phyloP scores from a whole-genome alignment of 2,113 vertebrate species.

The Nycticryphes semicollaris region DNA sequence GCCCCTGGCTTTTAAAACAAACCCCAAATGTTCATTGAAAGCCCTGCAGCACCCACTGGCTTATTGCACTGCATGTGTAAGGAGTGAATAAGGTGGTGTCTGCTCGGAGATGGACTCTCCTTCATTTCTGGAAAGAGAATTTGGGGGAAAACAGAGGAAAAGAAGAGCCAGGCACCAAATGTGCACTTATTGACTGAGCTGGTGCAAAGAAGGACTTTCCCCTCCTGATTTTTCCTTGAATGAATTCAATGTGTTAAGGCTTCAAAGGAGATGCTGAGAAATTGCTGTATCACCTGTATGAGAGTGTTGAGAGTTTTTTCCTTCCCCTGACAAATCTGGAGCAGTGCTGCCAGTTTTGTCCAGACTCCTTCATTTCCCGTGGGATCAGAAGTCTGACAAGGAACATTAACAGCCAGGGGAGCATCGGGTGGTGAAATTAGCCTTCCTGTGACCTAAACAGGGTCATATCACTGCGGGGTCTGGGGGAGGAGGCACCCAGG shows the following conservation, averaged over 20 bases:
- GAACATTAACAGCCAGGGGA: neutral
- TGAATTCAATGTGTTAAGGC: neutral
- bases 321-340: neutral
- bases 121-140: neutral
- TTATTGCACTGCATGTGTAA: fast-evolving
- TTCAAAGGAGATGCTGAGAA: neutral
- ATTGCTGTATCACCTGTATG: neutral
- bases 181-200: fast-evolving
- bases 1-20: no score
- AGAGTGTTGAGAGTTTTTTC: neutral
- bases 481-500: neutral
- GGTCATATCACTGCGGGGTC: neutral
- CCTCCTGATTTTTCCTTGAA: neutral
- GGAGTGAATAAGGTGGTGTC: neutral
- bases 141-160: neutral
- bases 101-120: neutral
- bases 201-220: neutral
- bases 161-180: neutral
- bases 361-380: neutral
- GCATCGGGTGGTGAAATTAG: neutral
- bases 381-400: neutral
- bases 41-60: neutral
- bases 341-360: neutral
- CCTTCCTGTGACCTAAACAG: neutral
- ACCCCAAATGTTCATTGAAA: fast-evolving